phyloP scores from a whole-genome alignment of 2,888 invertebrate species.

The Chirona hameri region DNA sequence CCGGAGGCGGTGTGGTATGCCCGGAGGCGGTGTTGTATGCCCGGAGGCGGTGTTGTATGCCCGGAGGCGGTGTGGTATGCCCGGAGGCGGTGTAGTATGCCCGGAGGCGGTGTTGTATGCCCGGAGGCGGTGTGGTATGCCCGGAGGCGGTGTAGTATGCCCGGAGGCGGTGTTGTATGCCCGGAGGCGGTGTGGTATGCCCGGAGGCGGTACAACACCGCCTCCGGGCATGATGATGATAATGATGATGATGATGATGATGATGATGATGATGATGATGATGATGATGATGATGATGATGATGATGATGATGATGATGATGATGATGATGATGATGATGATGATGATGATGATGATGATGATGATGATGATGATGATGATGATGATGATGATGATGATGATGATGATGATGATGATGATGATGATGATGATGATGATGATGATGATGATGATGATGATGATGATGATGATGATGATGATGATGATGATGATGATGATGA shows the following conservation, averaged over 20 bases:
- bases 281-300: constrained; percentile 22
- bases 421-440: constrained; percentile 22
- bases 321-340: constrained; percentile 22
- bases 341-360: constrained; percentile 22
- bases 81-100: too few relatives aligned
- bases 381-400: constrained; percentile 22
- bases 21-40: too few relatives aligned
- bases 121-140: too few relatives aligned
- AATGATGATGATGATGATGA: constrained; percentile 22
- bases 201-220: too few relatives aligned
- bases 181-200: too few relatives aligned
- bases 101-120: too few relatives aligned
- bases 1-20: too few relatives aligned
- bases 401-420: constrained; percentile 22
- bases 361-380: constrained; percentile 22
- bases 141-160: too few relatives aligned
- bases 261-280: constrained; percentile 22
- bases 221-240: background rate
- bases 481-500: background rate
- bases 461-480: background rate
- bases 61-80: too few relatives aligned
- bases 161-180: too few relatives aligned
- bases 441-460: constrained; percentile 22
- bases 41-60: too few relatives aligned
- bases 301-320: constrained; percentile 22